Conservation (phyloP, 2,888 invertebrate species). For the Crossocerus cetratus region DNA sequence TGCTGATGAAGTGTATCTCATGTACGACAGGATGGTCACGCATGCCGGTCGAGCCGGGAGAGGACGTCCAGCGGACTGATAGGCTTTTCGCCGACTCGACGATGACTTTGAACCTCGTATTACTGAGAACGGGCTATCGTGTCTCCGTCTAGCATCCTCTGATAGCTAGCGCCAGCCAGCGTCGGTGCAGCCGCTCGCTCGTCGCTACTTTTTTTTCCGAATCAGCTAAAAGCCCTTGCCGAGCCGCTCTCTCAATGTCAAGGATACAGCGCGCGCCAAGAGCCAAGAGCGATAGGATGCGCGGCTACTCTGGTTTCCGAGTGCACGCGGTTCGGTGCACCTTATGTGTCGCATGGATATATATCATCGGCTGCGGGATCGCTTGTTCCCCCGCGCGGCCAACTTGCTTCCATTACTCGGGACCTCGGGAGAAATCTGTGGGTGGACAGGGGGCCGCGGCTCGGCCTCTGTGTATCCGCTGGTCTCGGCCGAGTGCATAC, state of each 20-base stretch:
- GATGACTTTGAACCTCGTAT: conserved; percentile 3
- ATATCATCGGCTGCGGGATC: too few species aligned
- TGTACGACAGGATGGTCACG: neutral
- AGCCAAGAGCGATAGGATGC: too few species aligned
- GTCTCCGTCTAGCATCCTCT: neutral
- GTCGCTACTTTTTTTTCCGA: neutral
- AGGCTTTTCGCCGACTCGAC: neutral
- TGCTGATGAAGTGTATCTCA: conserved; percentile 4
- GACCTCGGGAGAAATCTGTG: neutral
- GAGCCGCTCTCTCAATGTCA: conserved; percentile 4
- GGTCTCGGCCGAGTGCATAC: conserved; percentile 1
- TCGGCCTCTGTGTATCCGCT: conserved; percentile 13
- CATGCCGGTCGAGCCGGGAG: neutral
- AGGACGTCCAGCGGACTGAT: neutral
- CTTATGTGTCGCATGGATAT: too few species aligned
- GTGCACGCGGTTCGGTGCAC: too few species aligned
- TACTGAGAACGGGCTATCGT: neutral
- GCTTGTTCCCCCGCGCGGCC: neutral
- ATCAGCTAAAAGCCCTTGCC: conserved; percentile 1
- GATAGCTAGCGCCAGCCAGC: neutral
- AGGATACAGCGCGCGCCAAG: neutral
- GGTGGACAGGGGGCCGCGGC: neutral
- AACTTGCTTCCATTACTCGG: neutral
- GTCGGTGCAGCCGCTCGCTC: neutral
- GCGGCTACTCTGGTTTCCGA: too few species aligned